Percentiles rank a stretch among this genome's conserved stretches.
Evolutionary conservation across 2,797 vertebrate genomes (phyloP).

Genomic region (Sebastes vulpes): DNA sequence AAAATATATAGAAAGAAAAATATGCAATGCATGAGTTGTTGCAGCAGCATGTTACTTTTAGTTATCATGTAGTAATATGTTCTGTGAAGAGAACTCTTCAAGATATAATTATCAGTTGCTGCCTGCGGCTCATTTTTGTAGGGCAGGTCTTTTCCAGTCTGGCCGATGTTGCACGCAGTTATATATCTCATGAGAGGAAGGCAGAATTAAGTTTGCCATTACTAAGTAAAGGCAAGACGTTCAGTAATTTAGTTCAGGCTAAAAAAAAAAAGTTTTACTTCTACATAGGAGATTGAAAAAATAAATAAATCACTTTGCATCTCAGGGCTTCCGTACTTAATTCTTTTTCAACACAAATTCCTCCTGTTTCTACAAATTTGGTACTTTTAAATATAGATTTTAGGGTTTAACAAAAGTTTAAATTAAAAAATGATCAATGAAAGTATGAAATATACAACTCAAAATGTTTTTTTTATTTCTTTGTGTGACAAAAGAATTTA

Average conservation of each 20-base stretch:
- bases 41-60: no score
- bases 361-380: not conserved
- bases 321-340: fast-evolving
- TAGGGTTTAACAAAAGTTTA: not conserved
- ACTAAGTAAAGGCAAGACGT: no score
- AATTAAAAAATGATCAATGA: not conserved
- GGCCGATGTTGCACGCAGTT: not conserved
- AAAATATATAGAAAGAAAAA: no score
- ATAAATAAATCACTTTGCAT: not conserved
- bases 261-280: not conserved
- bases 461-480: not conserved
- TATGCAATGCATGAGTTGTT: no score
- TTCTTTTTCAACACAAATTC: not conserved
- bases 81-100: not conserved
- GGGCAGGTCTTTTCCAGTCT: not conserved
- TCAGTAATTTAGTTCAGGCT: no score
- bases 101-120: not conserved
- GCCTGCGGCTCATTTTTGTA: not conserved
- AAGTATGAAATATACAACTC: not conserved
- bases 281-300: not conserved
- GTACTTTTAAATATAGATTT: not conserved
- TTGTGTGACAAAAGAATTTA: not conserved
- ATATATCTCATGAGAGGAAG: not conserved
- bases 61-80: not conserved
- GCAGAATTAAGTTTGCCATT: not conserved